Percentiles rank a stretch among this genome's conserved stretches.
Conservation (phyloP, 2,888 invertebrate species). For the Chrysina gloriosa region DNA sequence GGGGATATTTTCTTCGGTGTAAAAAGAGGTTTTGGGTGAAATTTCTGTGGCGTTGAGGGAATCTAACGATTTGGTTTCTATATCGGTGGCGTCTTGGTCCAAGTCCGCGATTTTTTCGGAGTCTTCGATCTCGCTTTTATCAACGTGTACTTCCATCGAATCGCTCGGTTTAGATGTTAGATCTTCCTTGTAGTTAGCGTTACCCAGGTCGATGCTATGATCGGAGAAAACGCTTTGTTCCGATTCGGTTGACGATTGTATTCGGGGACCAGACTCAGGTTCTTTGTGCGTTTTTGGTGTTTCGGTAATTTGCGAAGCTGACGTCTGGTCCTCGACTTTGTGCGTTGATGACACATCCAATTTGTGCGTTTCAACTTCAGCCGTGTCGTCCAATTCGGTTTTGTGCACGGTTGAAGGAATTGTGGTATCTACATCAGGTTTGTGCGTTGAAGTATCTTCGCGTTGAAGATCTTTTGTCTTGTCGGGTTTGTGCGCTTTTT, state of each 20-base stretch:
- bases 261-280: slow-evolving; percentile 50
- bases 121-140: slow-evolving; percentile 67
- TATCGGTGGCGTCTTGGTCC: slow-evolving; percentile 61
- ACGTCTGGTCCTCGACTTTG: slow-evolving; percentile 50
- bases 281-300: slow-evolving; percentile 54
- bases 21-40: slow-evolving; percentile 53
- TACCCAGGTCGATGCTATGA: slow-evolving; percentile 44
- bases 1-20: slow-evolving; percentile 58
- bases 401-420: background rate
- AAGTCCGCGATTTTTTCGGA: slow-evolving; percentile 66
- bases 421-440: slow-evolving; percentile 45
- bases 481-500: slow-evolving; percentile 42
- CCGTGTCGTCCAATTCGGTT: slow-evolving; percentile 45
- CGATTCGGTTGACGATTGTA: slow-evolving; percentile 57
- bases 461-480: slow-evolving; percentile 35
- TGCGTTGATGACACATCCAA: slow-evolving; percentile 46
- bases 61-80: slow-evolving; percentile 60
- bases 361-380: slow-evolving; percentile 49
- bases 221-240: slow-evolving; percentile 59
- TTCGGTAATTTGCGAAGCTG: slow-evolving; percentile 50
- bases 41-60: slow-evolving; percentile 54
- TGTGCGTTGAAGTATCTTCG: slow-evolving; percentile 49
- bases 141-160: slow-evolving; percentile 67
- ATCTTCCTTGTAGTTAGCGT: slow-evolving; percentile 46
- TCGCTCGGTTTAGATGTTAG: slow-evolving; percentile 62